Evolutionary conservation across 1,140 invertebrate genomes (phyloP).

Genomic region (Lordiphosa mommai): DNA sequence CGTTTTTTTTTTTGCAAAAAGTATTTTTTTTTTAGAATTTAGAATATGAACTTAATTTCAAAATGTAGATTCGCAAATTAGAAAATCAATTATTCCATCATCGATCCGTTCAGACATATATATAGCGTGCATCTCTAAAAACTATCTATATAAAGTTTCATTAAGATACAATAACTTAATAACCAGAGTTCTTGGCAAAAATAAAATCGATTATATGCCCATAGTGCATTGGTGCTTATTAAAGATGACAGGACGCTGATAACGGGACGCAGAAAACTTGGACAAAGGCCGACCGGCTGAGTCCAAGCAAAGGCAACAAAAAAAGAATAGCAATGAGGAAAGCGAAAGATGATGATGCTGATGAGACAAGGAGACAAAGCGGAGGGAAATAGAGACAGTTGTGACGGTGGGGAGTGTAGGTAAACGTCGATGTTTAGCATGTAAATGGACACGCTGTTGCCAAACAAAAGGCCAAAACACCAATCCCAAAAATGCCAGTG

Average conservation of each 20-base stretch:
- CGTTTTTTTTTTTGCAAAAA: no score
- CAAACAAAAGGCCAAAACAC: slow-evolving; percentile 53
- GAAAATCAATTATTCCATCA: no score
- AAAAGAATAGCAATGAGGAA: slow-evolving; percentile 2
- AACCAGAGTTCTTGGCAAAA: no score
- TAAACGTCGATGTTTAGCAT: slow-evolving; percentile 58
- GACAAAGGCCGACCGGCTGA: slow-evolving; percentile 24
- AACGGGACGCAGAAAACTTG: slow-evolving; percentile 35
- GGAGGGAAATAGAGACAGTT: not conserved
- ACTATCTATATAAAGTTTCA: no score
- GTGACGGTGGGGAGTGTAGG: not conserved
- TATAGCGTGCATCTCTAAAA: no score
- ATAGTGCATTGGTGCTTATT: slow-evolving; percentile 63
- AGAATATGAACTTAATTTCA: no score
- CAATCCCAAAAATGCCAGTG: slow-evolving; percentile 28
- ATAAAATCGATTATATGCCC: no score
- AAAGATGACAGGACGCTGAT: slow-evolving; percentile 68
- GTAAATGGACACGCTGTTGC: slow-evolving; percentile 57
- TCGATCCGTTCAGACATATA: no score
- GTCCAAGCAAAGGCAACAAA: slow-evolving; percentile 2
- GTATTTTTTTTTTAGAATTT: no score
- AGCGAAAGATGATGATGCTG: slow-evolving; percentile 17
- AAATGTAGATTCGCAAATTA: no score
- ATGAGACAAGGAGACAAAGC: slow-evolving; percentile 13
- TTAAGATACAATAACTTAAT: no score